Percentiles rank a stretch among this genome's conserved stretches.
Evolutionary conservation across 2,113 vertebrate genomes (phyloP).

Genomic region (Grus americana): DNA sequence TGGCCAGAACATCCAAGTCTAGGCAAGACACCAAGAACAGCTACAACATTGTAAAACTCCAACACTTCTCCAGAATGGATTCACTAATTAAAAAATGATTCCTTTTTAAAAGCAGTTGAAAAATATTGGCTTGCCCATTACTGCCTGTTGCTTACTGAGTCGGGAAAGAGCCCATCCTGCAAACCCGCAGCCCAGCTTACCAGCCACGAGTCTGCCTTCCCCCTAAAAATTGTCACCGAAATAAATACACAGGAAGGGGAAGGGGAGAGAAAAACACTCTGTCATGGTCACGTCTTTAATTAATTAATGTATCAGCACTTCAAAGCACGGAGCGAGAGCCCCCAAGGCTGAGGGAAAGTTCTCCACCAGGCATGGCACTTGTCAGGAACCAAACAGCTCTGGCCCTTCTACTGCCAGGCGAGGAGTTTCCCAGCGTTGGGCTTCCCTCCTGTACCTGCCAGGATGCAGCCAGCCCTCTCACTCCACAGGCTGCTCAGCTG

Average conservation of each 20-base stretch:
- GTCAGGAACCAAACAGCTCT: not conserved
- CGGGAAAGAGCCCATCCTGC: not conserved
- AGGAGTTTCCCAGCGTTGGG: not conserved
- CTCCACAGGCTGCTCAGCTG: rapidly evolving
- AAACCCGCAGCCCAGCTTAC: not conserved
- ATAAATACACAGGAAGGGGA: not conserved
- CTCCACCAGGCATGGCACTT: not conserved
- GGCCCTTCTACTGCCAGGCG: rapidly evolving
- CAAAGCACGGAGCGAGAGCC: not conserved
- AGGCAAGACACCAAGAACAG: constrained; percentile 66
- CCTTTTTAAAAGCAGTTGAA: constrained; percentile 5
- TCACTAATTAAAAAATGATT: constrained; percentile 55
- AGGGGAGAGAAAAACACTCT: not conserved
- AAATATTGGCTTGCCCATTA: not conserved
- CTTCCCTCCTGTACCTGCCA: rapidly evolving
- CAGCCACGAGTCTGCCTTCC: not conserved
- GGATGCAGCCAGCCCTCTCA: not conserved
- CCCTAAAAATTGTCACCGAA: not conserved
- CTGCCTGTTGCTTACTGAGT: not conserved
- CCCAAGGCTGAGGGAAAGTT: not conserved
- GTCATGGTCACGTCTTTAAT: not conserved
- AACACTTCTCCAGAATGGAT: constrained; percentile 43
- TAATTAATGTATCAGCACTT: not conserved
- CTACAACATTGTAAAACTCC: constrained; percentile 53
- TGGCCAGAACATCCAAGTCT: constrained; percentile 52